Base-by-base conservation (phyloP, 2,797 vertebrate species). In the Cuculus canorus region DNA sequence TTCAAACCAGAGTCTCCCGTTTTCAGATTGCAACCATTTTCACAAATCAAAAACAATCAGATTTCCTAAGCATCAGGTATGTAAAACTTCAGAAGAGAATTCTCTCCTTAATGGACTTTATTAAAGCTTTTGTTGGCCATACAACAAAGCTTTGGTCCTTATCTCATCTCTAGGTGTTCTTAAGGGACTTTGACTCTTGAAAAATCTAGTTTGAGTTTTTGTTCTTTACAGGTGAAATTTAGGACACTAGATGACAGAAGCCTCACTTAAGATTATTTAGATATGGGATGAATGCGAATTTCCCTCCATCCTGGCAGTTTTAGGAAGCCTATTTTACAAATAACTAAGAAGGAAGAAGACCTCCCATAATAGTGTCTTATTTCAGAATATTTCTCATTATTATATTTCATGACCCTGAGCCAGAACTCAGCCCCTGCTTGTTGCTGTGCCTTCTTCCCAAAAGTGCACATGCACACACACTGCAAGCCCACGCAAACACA, bases 401-500 rank as follows among this genome's bases (percentile, higher is more conserved):
- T 87, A 61, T 50, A 25, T 76, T 71, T 56, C 50, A 39, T 68
- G 32, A 60, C 13, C 7, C 8, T 45, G 60, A 82, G 7, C 17
- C 32, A 79, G 37, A 91, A 33, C 8, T 10, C 13, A 45, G 17
- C 3, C 1, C 8, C 21, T 73, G 17, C 4, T 16, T 48, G 3
- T 30, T 83, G 54, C 30, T 89, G 7, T 45, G 24, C 24, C 41
- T 68, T 72, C 41, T 65, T 39, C n/a, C n/a, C 8, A 45, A 3
- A 78, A 57, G 2, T 25, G 4, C 4, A 2, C 5, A n/a, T 23
- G 47, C 6, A 12, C 18, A 32, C 5, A 30, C 0, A 2, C 15
- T 57, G 30, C 5, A 59, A 77, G 30, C 35, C 28, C 22, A 54
- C 32, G 45, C 3, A 50, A 56, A 12, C 47, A 39, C 11, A 19